These are phyloP conservation scores for Taenioides sp. DNA, from an alignment of 2,797 vertebrate genomes.

Conservation along the genomic window DNA sequence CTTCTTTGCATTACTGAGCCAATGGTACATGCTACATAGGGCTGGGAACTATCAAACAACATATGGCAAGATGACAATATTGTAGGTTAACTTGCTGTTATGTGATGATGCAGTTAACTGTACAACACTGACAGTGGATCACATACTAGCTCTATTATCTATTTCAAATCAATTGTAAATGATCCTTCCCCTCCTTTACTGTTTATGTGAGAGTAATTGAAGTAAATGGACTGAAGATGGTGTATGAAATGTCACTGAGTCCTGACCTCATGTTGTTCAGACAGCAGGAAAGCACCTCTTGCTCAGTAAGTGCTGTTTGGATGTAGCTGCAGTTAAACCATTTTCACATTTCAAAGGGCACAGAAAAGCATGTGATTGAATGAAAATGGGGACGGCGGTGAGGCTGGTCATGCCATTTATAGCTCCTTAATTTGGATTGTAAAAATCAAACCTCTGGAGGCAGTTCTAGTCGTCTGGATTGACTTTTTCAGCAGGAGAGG, in stretches of 20 bases:
- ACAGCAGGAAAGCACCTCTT: conserved; percentile 6
- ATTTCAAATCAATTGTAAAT: not conserved
- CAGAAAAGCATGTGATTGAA: conserved; percentile 28
- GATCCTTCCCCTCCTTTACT: not conserved
- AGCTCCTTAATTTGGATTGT: conserved; percentile 56
- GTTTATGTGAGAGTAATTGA: conserved; percentile 1
- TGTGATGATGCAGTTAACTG: not conserved
- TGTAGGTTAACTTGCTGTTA: too few relatives aligned
- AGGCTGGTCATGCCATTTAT: conserved; percentile 48
- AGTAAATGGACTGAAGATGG: not conserved
- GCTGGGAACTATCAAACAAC: not conserved
- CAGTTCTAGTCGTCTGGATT: conserved; percentile 45
- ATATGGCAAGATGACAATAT: not conserved
- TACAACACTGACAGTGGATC: conserved; percentile 10
- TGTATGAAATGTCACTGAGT: conserved; percentile 11
- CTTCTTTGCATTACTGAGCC: not conserved
- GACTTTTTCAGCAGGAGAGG: conserved; percentile 25
- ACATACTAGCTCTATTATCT: not conserved
- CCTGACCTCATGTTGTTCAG: not conserved
- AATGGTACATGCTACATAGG: not conserved
- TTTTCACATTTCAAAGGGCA: conserved; percentile 38
- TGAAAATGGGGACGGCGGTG: conserved; percentile 50
- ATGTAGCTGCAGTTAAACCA: conserved; percentile 2
- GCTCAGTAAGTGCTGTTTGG: not conserved
- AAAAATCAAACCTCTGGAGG: conserved; percentile 65